Evolutionary conservation across 2,888 invertebrate genomes (phyloP), one percentile per base, ranked within the genome.

Genomic region (Eupeodes latifasciatus): DNA sequence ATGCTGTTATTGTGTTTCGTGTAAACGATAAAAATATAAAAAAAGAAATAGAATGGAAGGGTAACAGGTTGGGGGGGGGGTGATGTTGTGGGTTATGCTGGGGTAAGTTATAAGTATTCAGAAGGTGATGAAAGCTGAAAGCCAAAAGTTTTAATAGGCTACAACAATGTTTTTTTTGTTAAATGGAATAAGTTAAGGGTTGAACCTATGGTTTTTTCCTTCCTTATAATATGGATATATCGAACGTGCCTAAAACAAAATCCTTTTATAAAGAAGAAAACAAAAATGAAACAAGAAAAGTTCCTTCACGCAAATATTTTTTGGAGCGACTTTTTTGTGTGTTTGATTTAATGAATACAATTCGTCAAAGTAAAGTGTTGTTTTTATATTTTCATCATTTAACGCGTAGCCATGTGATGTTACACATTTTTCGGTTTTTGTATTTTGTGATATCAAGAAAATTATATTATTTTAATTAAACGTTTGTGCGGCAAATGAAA

Each of bases 81-180:
- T 4, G 40, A 27, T 27, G 27, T 27, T 27, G 27, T 40, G 9
- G 40, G 40, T 40, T 40, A 40, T 5, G 40, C 9, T 40, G 9
- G 40, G 40, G 40, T 3, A 40, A 9, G 5, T 5, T 2, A 27
- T 27, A 57, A 44, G 19, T 19, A 44, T 71, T 44, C 19, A 53
- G 16, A 49, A 55, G 55, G 53, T 59, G 47, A 36, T 34, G 4
- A 53, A 53, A 53, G 36, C 36, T 69, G 19, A 59, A 59, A 72
- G 71, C 71, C 55, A 40, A 72, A 72, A 72, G 34, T 72, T 34
- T 72, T 72, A 72, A 72, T 72, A 59, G 59, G 34, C 47, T 71
- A 44, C 44, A n/a, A 59, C 59, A 11, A 40, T 40, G 40, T 40
- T 72, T 72, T 19, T 19, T 27, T 59, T 6, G 36, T 59, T 59